phyloP scores from a whole-genome alignment of 2,888 invertebrate species.

The Drosophila conformis region DNA sequence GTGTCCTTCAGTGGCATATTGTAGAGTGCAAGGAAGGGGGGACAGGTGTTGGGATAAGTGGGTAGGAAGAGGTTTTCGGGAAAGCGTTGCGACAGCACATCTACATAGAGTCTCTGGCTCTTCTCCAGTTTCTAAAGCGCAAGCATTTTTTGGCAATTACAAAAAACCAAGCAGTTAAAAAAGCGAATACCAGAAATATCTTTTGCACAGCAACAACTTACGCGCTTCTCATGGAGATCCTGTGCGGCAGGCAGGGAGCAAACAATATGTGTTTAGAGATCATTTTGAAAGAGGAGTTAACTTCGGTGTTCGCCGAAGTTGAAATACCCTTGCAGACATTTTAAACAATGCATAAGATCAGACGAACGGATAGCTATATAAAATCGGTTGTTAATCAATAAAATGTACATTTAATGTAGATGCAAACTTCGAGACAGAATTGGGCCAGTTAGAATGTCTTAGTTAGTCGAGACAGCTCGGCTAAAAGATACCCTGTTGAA shows the following conservation, averaged over 20 bases:
- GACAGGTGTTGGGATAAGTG: conserved; percentile 80
- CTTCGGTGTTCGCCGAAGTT: not conserved
- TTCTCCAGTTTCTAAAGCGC: conserved; percentile 75
- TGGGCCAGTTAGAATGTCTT: not conserved
- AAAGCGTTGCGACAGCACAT: conserved; percentile 79
- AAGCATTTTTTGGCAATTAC: conserved; percentile 24
- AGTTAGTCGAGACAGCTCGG: no score
- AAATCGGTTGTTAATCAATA: not conserved
- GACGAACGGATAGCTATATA: no score
- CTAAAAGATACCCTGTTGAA: no score
- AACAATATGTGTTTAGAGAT: not conserved
- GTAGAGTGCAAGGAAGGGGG: conserved; percentile 82
- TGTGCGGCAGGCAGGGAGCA: conserved; percentile 58
- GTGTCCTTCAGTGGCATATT: conserved; percentile 80
- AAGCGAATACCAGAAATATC: conserved; percentile 20
- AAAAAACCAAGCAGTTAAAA: conserved; percentile 11
- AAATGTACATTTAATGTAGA: not conserved
- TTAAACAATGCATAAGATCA: no score
- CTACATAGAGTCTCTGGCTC: conserved; percentile 72
- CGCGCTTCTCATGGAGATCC: conserved; percentile 85
- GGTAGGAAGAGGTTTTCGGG: conserved; percentile 84
- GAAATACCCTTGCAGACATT: not conserved
- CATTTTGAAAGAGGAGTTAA: not conserved
- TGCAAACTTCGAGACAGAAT: fast-evolving
- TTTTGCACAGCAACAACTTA: conserved; percentile 66